A percentile compares a stretch with the other conserved stretches of the same genome.
Evolutionary conservation across 2,888 invertebrate genomes (phyloP).

Genomic region (Polydrusus pterygomalis): DNA sequence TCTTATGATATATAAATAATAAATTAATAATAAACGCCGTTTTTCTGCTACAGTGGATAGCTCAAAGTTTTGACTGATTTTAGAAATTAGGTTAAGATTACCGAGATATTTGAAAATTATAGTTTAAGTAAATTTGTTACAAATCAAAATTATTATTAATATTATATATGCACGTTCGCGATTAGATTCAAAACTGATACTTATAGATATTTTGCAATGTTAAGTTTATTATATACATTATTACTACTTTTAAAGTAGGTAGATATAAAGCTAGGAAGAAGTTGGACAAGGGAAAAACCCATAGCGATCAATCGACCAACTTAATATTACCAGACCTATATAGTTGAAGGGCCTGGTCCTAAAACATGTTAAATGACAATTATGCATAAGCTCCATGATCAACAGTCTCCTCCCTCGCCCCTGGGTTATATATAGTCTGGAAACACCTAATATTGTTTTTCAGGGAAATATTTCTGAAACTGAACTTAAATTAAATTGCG

Average conservation of each 20-base stretch:
- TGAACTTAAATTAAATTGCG: no score
- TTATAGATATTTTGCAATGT: background rate
- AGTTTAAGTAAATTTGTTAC: constrained; percentile 25
- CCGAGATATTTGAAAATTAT: background rate
- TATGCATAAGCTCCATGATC: no score
- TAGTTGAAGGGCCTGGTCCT: no score
- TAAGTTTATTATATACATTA: background rate
- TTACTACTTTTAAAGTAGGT: constrained; percentile 8
- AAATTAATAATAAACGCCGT: constrained; percentile 37
- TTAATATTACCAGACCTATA: no score
- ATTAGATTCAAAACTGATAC: background rate
- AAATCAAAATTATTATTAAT: constrained; percentile 3
- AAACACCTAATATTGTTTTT: no score
- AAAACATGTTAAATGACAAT: no score
- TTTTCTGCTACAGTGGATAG: constrained; percentile 49
- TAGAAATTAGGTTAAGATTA: constrained; percentile 22
- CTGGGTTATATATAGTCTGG: no score
- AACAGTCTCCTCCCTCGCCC: no score
- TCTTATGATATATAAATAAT: constrained; percentile 47
- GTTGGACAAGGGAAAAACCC: no score
- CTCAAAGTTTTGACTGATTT: constrained; percentile 39
- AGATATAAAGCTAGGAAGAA: no score
- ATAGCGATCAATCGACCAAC: no score
- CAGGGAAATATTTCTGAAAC: no score
- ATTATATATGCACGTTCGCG: background rate